phyloP scores from a whole-genome alignment of 2,113 vertebrate species.

The Caretta caretta region DNA sequence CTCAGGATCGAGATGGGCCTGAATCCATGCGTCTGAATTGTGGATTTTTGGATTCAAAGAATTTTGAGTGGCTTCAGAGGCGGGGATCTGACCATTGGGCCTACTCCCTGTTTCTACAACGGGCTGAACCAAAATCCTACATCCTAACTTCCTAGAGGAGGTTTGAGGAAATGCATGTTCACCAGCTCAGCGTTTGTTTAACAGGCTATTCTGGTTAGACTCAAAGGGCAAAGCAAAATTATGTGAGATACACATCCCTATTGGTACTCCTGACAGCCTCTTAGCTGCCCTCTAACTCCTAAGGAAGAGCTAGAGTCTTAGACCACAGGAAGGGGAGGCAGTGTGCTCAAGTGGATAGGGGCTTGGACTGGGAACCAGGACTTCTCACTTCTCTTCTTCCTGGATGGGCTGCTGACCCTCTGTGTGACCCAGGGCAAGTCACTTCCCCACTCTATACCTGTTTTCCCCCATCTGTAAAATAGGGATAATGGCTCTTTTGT shows the following conservation, averaged over 20 bases:
- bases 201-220: background rate
- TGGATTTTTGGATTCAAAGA: background rate
- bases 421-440: background rate
- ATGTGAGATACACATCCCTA: accelerated
- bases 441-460: background rate
- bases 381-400: background rate
- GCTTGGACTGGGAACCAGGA: background rate
- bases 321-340: background rate
- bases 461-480: background rate
- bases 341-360: background rate
- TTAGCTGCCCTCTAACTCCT: background rate
- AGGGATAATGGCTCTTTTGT: background rate
- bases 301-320: background rate
- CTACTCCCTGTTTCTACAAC: background rate
- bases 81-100: background rate
- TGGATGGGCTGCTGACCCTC: background rate
- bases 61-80: background rate
- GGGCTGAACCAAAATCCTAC: background rate
- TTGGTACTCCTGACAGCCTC: background rate
- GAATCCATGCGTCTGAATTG: background rate
- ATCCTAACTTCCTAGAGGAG: background rate
- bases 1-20: background rate
- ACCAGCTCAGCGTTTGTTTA: background rate
- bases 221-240: background rate
- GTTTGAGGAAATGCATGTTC: background rate